These are phyloP conservation scores for Lissonota sp. DNA, from an alignment of 2,888 invertebrate species.

Conservation along the genomic window DNA sequence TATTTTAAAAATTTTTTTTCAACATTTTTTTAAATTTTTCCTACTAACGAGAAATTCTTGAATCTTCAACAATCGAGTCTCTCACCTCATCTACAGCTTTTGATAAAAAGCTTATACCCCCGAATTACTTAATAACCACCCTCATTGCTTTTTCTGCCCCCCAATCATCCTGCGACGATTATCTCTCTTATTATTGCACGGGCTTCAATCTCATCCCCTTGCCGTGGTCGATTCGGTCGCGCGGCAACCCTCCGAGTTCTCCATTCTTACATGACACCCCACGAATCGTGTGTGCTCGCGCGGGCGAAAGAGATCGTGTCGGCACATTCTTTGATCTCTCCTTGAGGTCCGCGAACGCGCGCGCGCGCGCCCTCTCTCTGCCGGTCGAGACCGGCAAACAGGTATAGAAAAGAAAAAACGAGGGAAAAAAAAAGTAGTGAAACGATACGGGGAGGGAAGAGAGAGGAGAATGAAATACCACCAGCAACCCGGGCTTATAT, in stretches of 20 bases:
- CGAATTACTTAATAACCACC: conserved; percentile 65
- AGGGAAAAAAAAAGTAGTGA: conserved; percentile 60
- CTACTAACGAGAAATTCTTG: too few relatives aligned
- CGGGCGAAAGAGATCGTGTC: conserved; percentile 68
- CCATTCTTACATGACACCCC: conserved; percentile 77
- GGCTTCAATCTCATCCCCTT: conserved; percentile 44
- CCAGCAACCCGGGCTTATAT: conserved; percentile 50
- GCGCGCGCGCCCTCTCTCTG: conserved; percentile 19
- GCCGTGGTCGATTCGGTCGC: neutral
- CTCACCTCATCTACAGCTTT: too few relatives aligned
- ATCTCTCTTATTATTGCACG: conserved; percentile 34
- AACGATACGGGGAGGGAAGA: conserved; percentile 28
- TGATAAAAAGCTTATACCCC: too few relatives aligned
- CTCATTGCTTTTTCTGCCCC: conserved; percentile 48
- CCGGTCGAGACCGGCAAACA: conserved; percentile 58
- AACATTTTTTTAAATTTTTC: too few relatives aligned
- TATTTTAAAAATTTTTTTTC: too few relatives aligned
- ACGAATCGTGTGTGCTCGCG: conserved; percentile 77
- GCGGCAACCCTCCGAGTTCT: conserved; percentile 58
- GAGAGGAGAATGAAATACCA: conserved; percentile 61
- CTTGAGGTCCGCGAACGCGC: conserved; percentile 20
- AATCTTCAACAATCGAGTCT: too few relatives aligned
- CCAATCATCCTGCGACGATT: neutral
- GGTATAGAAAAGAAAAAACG: conserved; percentile 60
- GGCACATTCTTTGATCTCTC: conserved; percentile 67